These are phyloP conservation scores for Copidosoma floridanum DNA, from an alignment of 1,140 invertebrate genomes.

Conservation along the genomic window DNA sequence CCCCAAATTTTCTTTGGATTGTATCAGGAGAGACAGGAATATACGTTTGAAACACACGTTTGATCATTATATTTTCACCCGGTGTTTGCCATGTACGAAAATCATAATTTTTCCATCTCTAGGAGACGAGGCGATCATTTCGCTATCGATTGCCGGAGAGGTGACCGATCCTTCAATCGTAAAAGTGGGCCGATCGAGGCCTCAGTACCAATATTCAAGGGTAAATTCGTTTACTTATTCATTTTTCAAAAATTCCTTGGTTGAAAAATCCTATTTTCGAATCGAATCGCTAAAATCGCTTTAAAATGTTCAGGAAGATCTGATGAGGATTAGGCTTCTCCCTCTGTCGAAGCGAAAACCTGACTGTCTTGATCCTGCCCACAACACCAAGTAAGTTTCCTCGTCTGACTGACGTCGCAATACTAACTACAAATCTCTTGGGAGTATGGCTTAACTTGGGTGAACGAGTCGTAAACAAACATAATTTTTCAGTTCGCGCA, in stretches of 20 bases:
- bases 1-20: no score
- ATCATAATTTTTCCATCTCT: constrained; percentile 14
- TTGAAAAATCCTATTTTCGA: background rate
- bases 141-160: constrained; percentile 53
- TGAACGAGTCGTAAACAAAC: background rate
- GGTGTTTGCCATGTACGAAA: background rate
- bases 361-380: constrained; percentile 60
- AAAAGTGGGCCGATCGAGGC: constrained; percentile 52
- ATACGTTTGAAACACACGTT: no score
- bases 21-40: no score
- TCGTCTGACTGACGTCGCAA: no score
- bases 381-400: constrained; percentile 49
- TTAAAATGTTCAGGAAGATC: constrained; percentile 56
- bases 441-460: no score
- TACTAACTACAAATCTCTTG: no score
- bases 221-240: no score
- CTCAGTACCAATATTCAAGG: constrained; percentile 52
- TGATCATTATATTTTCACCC: no score
- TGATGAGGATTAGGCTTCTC: constrained; percentile 61
- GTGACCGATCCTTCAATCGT: constrained; percentile 54
- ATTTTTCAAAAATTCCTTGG: no score
- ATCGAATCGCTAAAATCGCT: background rate
- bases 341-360: constrained; percentile 62
- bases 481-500: constrained; percentile 50
- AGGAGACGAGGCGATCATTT: constrained; percentile 56